Evolutionary conservation across 2,113 vertebrate species (phyloP).

Genomic region (Hymenochirus boettgeri): DNA sequence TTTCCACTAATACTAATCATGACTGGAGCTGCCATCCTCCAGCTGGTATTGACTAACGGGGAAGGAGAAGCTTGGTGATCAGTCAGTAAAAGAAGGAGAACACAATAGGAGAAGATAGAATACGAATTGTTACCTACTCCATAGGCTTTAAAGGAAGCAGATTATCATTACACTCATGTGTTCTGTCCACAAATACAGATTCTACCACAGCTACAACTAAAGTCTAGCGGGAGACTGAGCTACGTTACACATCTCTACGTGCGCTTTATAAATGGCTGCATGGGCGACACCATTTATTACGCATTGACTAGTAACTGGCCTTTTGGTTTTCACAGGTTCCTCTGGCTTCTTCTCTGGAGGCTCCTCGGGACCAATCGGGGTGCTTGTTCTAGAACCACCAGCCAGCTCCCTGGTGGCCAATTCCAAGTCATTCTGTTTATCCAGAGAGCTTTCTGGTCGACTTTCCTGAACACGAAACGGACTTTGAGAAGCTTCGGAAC

Average conservation of each 20-base stretch:
- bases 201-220: slow-evolving; percentile 13
- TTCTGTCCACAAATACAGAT: slow-evolving; percentile 16
- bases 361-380: slow-evolving; percentile 53
- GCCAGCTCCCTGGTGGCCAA: slow-evolving; percentile 53
- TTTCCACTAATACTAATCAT: no score
- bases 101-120: neutral
- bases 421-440: slow-evolving; percentile 54
- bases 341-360: slow-evolving; percentile 58
- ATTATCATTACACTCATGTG: neutral
- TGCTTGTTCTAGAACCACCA: slow-evolving; percentile 53
- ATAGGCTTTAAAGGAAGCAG: neutral
- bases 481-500: neutral
- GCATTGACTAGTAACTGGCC: slow-evolving; percentile 80
- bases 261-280: slow-evolving; percentile 83
- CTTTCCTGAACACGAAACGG: slow-evolving; percentile 38
- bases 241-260: slow-evolving; percentile 44
- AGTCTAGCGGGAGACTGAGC: slow-evolving; percentile 3
- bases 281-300: slow-evolving; percentile 82
- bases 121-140: neutral
- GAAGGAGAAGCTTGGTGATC: neutral
- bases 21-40: no score
- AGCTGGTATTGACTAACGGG: no score
- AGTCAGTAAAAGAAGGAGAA: neutral
- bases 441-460: slow-evolving; percentile 50
- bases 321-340: slow-evolving; percentile 77